Percentiles rank a stretch among this genome's conserved stretches.
These are phyloP conservation scores for Drosophila virilis DNA, from an alignment of 1,140 invertebrate species.

Conservation along the genomic window DNA sequence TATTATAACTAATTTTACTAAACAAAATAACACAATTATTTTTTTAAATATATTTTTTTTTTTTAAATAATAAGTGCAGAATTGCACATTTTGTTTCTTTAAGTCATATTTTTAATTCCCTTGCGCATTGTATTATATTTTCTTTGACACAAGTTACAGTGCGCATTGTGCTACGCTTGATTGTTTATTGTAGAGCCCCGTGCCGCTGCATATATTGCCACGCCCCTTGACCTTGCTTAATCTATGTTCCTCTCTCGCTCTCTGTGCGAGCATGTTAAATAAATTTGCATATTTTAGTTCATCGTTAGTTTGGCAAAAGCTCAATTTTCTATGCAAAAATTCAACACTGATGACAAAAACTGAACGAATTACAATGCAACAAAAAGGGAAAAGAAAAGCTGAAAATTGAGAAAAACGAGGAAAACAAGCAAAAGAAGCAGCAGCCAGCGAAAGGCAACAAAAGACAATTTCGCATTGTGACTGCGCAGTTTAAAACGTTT, in stretches of 20 bases:
- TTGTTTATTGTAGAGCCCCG: slow-evolving; percentile 18
- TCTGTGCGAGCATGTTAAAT: slow-evolving; percentile 67
- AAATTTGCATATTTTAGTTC: slow-evolving; percentile 81
- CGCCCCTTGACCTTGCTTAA: slow-evolving; percentile 7
- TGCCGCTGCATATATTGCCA: slow-evolving; percentile 14
- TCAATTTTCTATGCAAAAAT: slow-evolving; percentile 78
- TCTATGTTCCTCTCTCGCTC: slow-evolving; percentile 17
- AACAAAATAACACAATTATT: background rate
- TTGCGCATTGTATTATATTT: background rate
- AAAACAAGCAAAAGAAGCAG: slow-evolving; percentile 1
- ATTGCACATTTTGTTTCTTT: background rate
- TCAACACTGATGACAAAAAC: slow-evolving; percentile 68
- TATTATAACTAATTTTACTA: too few species aligned
- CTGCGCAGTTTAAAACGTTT: slow-evolving; percentile 45
- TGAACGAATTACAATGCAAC: slow-evolving; percentile 67
- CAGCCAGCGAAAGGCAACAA: slow-evolving; percentile 19
- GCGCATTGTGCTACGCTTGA: slow-evolving; percentile 6
- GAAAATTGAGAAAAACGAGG: slow-evolving; percentile 1
- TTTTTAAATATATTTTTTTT: background rate
- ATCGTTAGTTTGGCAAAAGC: slow-evolving; percentile 80
- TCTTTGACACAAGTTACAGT: slow-evolving; percentile 6
- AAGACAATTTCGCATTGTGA: slow-evolving; percentile 44
- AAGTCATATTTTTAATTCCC: slow-evolving; percentile 1
- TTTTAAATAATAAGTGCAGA: background rate
- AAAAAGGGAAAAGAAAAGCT: slow-evolving; percentile 29